phyloP scores from a whole-genome alignment of 2,113 vertebrate species.

The Carassius carassius region DNA sequence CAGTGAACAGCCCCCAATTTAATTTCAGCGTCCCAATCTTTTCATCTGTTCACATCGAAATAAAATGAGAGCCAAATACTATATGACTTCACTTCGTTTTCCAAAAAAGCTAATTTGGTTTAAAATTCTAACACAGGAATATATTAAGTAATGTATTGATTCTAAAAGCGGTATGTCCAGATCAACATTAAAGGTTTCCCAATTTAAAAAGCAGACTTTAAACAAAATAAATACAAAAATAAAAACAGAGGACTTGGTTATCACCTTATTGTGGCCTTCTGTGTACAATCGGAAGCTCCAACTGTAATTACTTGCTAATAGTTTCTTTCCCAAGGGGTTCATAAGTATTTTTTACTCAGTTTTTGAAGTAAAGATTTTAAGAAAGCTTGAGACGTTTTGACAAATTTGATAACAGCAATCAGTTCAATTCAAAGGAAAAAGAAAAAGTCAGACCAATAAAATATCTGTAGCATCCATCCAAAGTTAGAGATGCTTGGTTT shows the following conservation, averaged over 20 bases:
- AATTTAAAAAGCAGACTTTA: constrained; percentile 60
- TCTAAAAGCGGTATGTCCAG: neutral
- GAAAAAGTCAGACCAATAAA: constrained; percentile 62
- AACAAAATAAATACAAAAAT: neutral
- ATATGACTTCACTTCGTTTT: constrained; percentile 3
- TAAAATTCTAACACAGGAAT: neutral
- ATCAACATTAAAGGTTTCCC: constrained; percentile 52
- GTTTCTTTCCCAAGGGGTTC: constrained; percentile 69
- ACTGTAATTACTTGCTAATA: constrained; percentile 66
- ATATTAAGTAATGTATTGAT: neutral
- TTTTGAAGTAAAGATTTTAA: constrained; percentile 56
- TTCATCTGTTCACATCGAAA: neutral
- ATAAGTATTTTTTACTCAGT: constrained; percentile 68
- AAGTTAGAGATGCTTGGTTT: constrained; percentile 91
- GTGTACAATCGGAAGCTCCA: constrained; percentile 80
- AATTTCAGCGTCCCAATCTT: neutral
- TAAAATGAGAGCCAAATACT: neutral
- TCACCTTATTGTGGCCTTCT: constrained; percentile 93
- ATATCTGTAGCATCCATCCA: constrained; percentile 86
- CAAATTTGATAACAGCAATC: constrained; percentile 46
- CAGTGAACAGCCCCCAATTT: neutral
- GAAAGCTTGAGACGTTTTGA: constrained; percentile 48
- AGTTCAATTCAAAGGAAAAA: constrained; percentile 55
- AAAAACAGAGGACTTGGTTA: constrained; percentile 71
- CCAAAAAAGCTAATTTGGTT: constrained; percentile 23